A percentile compares a stretch with the other conserved stretches of the same genome.
Evolutionary conservation across 2,113 vertebrate genomes (phyloP).

Genomic region (Oreocharis arfaki): DNA sequence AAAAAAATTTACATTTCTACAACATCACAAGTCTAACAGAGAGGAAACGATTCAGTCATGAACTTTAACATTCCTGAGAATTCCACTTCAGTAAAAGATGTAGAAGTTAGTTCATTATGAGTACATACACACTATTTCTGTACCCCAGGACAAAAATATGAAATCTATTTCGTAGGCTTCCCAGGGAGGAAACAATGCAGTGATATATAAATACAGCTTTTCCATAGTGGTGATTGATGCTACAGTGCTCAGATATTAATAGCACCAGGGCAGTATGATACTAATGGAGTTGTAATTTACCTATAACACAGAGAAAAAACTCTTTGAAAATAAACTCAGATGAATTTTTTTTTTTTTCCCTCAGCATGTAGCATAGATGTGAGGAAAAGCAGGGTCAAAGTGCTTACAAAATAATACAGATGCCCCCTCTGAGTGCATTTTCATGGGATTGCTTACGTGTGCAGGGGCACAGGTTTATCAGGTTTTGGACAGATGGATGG

Average conservation of each 20-base stretch:
- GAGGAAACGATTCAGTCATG: background rate
- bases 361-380: background rate
- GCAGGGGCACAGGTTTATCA: background rate
- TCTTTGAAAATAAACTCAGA: background rate
- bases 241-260: background rate
- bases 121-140: background rate
- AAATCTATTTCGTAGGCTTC: background rate
- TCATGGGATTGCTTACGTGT: background rate
- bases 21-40: background rate
- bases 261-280: background rate
- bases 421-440: background rate
- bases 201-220: background rate
- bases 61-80: background rate
- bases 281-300: background rate
- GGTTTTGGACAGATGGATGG: background rate
- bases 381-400: background rate
- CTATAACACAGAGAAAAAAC: background rate
- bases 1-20: background rate
- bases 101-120: background rate
- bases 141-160: background rate
- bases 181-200: background rate
- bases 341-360: background rate
- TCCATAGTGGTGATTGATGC: background rate
- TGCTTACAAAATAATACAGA: background rate
- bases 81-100: background rate